Base-by-base conservation (phyloP, 1,140 invertebrate species). In the Calephelis virginiensis region DNA sequence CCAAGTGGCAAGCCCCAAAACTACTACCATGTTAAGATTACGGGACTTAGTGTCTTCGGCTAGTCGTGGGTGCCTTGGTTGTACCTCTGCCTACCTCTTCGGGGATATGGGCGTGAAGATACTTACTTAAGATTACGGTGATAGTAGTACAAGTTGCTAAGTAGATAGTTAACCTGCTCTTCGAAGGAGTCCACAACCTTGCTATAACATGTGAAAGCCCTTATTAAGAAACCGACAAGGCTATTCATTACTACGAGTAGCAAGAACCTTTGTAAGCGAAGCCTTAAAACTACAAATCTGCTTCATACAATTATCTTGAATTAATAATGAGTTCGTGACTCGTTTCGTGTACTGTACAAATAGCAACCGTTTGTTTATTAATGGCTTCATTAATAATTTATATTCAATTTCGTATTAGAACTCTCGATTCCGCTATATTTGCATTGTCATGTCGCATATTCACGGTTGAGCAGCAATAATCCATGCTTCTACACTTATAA, bases 271-370 rank as follows among this genome's bases (percentile, higher is more conserved):
- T 12, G 28, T 17, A 56, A 56, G 53, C 28, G 12, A 17, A 56
- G 53, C 53, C 53, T 17, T 56, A 56, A 28, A 56, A 28, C 14
- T 56, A 12, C 11, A 56, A 56, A 56, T 56, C 53, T 56, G 17
- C 28, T 56, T 38, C 53, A 56, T 56, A 56, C 28, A 28, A 56
- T 56, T 56, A 56, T 56, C 53, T 56, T 56, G 17, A 56, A 56
- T 56, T 56, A 56, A 11, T 56, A 11, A 56, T 56, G 53, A 56
- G 17, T 12, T 56, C 28, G 53, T 56, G 53, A 56, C 53, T 56
- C 28, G 12, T 17, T 38, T 56, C 17, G 53, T 37, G 53, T 56
- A 38, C 8, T 56, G 0, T 28, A 56, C 17, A 37, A 56, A 56
- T 38, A 56, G 53, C 28, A 56, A 28, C 53, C 53, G 53, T 56